phyloP scores from a whole-genome alignment of 2,797 vertebrate genomes.

The Cygnus olor region DNA sequence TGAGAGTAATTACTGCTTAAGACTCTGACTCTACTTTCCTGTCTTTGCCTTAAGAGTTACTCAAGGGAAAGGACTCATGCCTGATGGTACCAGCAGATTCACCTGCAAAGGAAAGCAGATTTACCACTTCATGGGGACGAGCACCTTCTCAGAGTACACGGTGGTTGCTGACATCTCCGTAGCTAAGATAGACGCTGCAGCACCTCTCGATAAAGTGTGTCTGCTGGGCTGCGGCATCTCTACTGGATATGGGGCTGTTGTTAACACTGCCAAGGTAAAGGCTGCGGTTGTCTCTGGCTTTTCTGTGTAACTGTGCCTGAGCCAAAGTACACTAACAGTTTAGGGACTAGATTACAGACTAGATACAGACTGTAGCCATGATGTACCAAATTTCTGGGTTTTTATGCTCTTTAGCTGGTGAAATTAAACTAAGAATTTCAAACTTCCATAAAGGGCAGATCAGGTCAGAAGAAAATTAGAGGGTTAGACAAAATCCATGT shows the following conservation, averaged over 20 bases:
- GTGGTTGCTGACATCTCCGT: constrained; percentile 96
- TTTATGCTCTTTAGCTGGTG: background rate
- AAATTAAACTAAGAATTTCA: background rate
- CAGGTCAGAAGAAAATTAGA: background rate
- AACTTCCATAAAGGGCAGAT: background rate
- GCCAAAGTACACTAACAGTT: background rate
- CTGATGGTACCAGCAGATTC: constrained; percentile 93
- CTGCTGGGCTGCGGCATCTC: constrained; percentile 96
- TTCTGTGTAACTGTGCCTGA: background rate
- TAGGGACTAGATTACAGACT: background rate
- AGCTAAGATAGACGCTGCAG: constrained; percentile 89
- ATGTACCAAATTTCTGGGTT: background rate
- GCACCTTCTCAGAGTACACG: constrained; percentile 96
- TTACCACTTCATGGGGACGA: constrained; percentile 99
- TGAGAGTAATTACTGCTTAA: background rate
- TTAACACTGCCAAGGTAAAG: constrained; percentile 94
- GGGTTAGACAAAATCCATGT: background rate
- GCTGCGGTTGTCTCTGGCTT: background rate
- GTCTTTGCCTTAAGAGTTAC: constrained; percentile 83
- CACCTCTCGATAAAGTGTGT: constrained; percentile 94
- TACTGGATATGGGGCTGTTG: constrained; percentile 92
- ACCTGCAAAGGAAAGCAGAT: constrained; percentile 93
- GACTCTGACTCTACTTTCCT: background rate
- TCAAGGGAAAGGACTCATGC: constrained; percentile 94
- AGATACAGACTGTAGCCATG: background rate